phyloP scores from a whole-genome alignment of 2,888 invertebrate species.

The Drosophila mimetica region DNA sequence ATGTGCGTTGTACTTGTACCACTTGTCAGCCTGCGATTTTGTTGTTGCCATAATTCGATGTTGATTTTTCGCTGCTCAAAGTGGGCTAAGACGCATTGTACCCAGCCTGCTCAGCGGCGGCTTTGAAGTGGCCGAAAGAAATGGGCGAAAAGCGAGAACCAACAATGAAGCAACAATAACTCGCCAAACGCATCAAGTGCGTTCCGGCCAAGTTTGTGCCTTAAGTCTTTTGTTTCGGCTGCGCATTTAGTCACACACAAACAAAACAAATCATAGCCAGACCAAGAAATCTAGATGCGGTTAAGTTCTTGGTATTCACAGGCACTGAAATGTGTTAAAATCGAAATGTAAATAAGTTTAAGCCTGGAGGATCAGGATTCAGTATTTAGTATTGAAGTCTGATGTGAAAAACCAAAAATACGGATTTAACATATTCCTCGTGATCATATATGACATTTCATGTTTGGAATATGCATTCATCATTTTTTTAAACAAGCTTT shows the following conservation, averaged over 20 bases:
- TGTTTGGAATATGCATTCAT: too few species aligned
- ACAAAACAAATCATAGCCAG: background rate
- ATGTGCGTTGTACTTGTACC: constrained; percentile 22
- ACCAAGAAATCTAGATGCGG: background rate
- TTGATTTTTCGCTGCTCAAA: constrained; percentile 71
- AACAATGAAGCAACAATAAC: constrained; percentile 13
- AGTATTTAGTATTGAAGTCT: too few species aligned
- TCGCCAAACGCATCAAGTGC: constrained; percentile 60
- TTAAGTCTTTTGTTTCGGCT: constrained; percentile 62
- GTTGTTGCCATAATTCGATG: constrained; percentile 71
- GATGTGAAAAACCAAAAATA: too few species aligned
- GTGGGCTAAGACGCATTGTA: constrained; percentile 66
- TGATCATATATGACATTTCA: too few species aligned
- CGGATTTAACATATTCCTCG: too few species aligned
- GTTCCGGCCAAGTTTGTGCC: constrained; percentile 65
- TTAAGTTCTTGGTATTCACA: background rate
- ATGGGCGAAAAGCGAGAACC: constrained; percentile 25
- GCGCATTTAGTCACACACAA: background rate
- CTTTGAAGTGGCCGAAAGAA: constrained; percentile 46
- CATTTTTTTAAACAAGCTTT: too few species aligned
- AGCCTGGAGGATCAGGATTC: too few species aligned
- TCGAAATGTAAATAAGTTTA: too few species aligned
- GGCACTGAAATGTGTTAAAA: too few species aligned
- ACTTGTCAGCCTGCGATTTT: constrained; percentile 47
- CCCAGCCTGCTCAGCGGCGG: constrained; percentile 37